phyloP scores from a whole-genome alignment of 1,140 invertebrate species.

The Manduca sexta region DNA sequence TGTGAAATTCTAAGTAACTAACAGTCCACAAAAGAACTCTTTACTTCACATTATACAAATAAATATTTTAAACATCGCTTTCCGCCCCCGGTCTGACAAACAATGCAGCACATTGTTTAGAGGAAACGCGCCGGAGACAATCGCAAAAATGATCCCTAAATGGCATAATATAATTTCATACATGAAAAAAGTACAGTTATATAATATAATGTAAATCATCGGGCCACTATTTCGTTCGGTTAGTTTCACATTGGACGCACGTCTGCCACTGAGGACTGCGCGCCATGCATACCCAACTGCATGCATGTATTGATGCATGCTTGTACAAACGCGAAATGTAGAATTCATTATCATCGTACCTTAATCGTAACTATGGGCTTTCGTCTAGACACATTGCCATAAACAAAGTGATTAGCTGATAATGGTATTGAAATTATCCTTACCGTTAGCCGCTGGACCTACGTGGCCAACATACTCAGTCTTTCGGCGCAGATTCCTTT shows the following conservation, averaged over 20 bases:
- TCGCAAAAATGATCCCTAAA: no score
- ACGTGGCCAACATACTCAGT: no score
- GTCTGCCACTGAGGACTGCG: slow-evolving; percentile 8
- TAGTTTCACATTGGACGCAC: slow-evolving; percentile 22
- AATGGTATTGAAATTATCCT: slow-evolving; percentile 12
- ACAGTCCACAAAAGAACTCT: no score
- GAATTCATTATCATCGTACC: slow-evolving; percentile 24
- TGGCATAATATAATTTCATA: slow-evolving; percentile 6
- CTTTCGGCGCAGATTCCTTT: background rate
- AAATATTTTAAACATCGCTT: no score
- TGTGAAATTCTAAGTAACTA: no score
- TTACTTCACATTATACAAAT: no score
- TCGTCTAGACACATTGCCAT: slow-evolving; percentile 18
- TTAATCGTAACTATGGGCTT: slow-evolving; percentile 14
- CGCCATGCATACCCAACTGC: slow-evolving; percentile 24
- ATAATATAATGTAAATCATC: slow-evolving; percentile 21
- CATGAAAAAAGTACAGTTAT: slow-evolving; percentile 28
- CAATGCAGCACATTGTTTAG: no score
- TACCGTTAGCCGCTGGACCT: slow-evolving; percentile 3
- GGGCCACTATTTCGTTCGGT: slow-evolving; percentile 12
- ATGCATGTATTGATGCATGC: slow-evolving; percentile 21
- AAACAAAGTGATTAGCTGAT: slow-evolving; percentile 14
- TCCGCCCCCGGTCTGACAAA: no score
- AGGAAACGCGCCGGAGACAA: no score
- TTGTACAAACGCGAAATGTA: slow-evolving; percentile 21